Evolutionary conservation across 2,113 vertebrate genomes (phyloP), one percentile per base, ranked within the genome.

Genomic region (Balaenoptera acutorostrata): DNA sequence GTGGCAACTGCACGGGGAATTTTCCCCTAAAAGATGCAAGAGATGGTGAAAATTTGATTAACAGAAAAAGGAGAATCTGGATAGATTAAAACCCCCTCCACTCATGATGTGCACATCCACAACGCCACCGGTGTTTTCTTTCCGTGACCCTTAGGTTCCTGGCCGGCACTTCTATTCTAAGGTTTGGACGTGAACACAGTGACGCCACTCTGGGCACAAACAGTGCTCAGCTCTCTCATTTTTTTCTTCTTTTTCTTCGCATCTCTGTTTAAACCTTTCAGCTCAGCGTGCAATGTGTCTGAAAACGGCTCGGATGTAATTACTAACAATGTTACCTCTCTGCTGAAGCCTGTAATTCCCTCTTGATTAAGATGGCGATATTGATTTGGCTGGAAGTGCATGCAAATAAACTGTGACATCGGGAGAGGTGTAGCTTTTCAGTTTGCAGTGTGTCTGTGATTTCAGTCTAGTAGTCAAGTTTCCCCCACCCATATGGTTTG

Each of bases 281-380:
- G n/a, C 90, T 98, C 95, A 77, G 23, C 14, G 39, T 69, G 91
- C 80, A 81, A 14, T 52, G 69, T 96, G 78, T 94, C 93, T 97
- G 97, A 91, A 96, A 98, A 89, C 57, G 85, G 86, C 81, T 91
- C 75, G 77, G 81, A 75, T 78, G 52, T 88, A 96, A 95, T 95
- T 27, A 1, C 55, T 93, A 80, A 87, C 93, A 91, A 46, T 80
- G 93, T 97, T 87, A 93, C 88, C 88, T 93, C 94, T 97, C 78
- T 86, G 93, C 93, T 12, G 95, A 96, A 93, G 90, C 88, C 95
- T 95, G 86, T 97, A 97, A 98, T 98, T 97, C 96, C 72, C 82
- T 86, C 96, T 97, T 97, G 96, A 98, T 98, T 97, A 97, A 96
- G 91, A 97, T 92, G 91, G 96, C 0, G 74, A 96, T 95, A 98